Percentiles rank a stretch among this genome's conserved stretches.
Conservation (phyloP, 2,797 vertebrate species). For the Myotis findleyi region DNA sequence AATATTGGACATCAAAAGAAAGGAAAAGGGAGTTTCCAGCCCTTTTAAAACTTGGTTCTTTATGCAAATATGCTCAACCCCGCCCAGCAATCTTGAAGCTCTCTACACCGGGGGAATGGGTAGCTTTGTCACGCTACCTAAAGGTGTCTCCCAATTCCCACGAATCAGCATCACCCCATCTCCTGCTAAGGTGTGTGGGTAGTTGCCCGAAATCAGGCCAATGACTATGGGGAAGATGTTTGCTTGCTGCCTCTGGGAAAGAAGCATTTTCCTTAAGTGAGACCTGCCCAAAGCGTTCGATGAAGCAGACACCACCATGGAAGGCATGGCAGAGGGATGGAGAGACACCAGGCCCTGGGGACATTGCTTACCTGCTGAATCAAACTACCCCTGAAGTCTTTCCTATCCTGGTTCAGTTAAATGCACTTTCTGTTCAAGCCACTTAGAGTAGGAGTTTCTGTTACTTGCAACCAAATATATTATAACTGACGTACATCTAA, state of each 20-base stretch:
- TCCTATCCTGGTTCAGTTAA: not conserved
- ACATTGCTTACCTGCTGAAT: not conserved
- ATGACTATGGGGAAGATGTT: not conserved
- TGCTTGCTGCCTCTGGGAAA: not conserved
- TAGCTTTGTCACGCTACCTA: not conserved
- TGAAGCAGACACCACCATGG: not conserved
- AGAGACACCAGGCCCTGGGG: not conserved
- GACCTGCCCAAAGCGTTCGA: not conserved
- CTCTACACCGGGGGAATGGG: not conserved
- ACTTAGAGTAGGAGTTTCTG: not conserved
- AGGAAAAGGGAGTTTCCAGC: conserved; percentile 46
- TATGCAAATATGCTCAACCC: not conserved
- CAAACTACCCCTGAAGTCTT: not conserved
- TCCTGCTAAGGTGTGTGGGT: not conserved
- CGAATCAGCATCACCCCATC: not conserved
- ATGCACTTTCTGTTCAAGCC: not conserved
- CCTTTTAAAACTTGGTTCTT: not conserved
- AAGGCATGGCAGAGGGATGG: not conserved
- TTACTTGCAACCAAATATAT: not conserved
- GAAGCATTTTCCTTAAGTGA: not conserved
- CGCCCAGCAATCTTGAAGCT: not conserved
- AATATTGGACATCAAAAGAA: conserved; percentile 20
- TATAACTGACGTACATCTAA: not conserved
- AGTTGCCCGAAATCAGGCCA: not conserved
- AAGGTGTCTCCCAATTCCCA: not conserved